Base-by-base conservation (phyloP, 2,113 vertebrate species). In the Caretta caretta region DNA sequence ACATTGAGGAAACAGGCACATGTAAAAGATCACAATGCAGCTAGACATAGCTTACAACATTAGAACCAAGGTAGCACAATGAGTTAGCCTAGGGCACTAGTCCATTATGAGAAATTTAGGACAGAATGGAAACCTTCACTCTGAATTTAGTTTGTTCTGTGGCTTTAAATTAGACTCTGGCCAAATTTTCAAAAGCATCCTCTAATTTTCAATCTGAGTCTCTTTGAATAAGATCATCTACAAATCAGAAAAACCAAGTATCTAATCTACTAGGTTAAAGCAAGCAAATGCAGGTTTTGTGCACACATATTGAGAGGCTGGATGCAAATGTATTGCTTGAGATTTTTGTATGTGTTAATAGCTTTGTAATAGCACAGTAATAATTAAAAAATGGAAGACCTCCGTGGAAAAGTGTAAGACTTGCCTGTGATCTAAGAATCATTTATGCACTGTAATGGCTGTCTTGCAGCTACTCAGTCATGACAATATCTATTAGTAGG, bases 11-110 rank as follows among this genome's bases (percentile, higher is more conserved):
- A n/a, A n/a, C 17, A 57, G 29, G 27, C 82, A 92, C 62, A 9
- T 69, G 85, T 80, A 72, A 1, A 17, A 38, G 88, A 56, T 0
- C 69, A 65, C 53, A 48, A 69, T 76, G 51, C 65, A 31, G 6
- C 25, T 80, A 31, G 82, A 7, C 72, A 83, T 42, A 25, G 46
- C 0, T 38, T 1, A 1, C 29, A 80, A 22, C 86, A 56, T 1
- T 0, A 76, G 16, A 88, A 24, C n/a, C 92, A 96, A 81, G 8
- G 19, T 1, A 0, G 3, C 5, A 8, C 2, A 38, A 19, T 4
- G 31, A 19, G 10, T 20, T 11, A 86, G n/a, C 13, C 59, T 8
- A 0, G 42, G 27, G 46, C 12, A 79, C 84, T 24, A 78, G 90
- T 17, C 25, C 49, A 75, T 72, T 59, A 50, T 83, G 46, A 14